These are phyloP conservation scores for Paedocypris sp. DNA, from an alignment of 2,113 vertebrate genomes.

Conservation along the genomic window DNA sequence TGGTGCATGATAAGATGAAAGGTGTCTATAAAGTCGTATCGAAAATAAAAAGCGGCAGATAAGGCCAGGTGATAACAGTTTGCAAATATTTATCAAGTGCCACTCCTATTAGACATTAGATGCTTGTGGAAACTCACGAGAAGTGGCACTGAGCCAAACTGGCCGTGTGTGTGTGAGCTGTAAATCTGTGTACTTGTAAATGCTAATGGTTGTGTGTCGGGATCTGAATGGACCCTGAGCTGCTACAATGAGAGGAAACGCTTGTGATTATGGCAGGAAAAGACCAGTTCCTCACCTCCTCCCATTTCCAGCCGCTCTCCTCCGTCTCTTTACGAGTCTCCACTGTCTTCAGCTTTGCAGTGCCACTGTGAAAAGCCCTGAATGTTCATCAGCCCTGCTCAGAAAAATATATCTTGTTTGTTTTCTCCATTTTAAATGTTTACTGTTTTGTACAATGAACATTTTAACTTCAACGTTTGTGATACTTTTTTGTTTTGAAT, in stretches of 20 bases:
- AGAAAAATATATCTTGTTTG: too few relatives aligned
- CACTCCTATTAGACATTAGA: slow-evolving; percentile 61
- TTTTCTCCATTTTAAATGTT: too few relatives aligned
- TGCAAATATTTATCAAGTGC: slow-evolving; percentile 64
- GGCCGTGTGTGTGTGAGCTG: slow-evolving; percentile 15
- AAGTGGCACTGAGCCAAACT: slow-evolving; percentile 36
- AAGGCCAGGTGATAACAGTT: slow-evolving; percentile 52
- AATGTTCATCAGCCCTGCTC: too few relatives aligned
- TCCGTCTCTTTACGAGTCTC: slow-evolving; percentile 41
- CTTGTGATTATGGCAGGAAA: slow-evolving; percentile 68
- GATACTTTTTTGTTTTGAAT: too few relatives aligned
- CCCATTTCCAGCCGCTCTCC: slow-evolving; percentile 64
- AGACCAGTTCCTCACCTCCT: slow-evolving; percentile 55
- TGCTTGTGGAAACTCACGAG: slow-evolving; percentile 58
- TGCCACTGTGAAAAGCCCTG: too few relatives aligned
- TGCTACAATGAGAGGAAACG: slow-evolving; percentile 67
- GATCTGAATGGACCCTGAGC: slow-evolving; percentile 45
- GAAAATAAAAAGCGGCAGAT: slow-evolving; percentile 48
- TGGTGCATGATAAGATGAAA: slow-evolving; percentile 23
- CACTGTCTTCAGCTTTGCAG: slow-evolving; percentile 33
- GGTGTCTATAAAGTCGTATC: slow-evolving; percentile 50
- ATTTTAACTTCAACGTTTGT: too few relatives aligned
- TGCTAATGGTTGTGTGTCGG: not conserved
- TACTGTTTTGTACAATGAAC: too few relatives aligned
- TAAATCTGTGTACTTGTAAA: slow-evolving; percentile 12